Conservation (phyloP, 2,113 vertebrate genomes). For the Spea bombifrons region DNA sequence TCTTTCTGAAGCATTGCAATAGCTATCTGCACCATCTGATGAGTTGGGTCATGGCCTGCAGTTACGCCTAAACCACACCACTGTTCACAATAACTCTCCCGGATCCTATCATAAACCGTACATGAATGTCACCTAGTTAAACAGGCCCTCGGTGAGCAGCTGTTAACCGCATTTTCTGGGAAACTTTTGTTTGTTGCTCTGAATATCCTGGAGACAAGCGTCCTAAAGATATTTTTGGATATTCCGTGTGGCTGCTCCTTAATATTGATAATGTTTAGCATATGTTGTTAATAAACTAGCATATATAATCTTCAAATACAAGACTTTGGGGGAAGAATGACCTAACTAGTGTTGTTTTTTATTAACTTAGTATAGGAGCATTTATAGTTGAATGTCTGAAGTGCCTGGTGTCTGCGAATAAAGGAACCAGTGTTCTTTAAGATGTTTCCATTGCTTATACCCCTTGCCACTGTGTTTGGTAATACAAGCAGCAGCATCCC, state of each 20-base stretch:
- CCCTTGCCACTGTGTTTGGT: too few relatives aligned
- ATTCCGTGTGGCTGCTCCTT: not conserved
- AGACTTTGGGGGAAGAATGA: too few relatives aligned
- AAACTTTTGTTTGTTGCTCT: not conserved
- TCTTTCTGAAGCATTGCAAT: not conserved
- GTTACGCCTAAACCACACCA: conserved; percentile 13
- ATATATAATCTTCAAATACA: too few relatives aligned
- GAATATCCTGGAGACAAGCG: not conserved
- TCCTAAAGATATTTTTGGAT: not conserved
- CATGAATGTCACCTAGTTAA: conserved; percentile 3
- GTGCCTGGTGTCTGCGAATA: too few relatives aligned
- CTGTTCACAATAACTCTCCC: not conserved
- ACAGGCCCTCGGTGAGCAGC: conserved; percentile 19
- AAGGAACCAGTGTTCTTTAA: too few relatives aligned
- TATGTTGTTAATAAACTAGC: too few relatives aligned
- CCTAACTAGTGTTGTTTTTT: too few relatives aligned
- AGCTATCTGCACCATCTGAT: not conserved
- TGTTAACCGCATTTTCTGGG: conserved; percentile 14
- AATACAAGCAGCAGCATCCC: too few relatives aligned
- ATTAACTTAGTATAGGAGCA: too few relatives aligned
- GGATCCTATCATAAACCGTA: conserved; percentile 18
- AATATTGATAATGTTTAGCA: too few relatives aligned
- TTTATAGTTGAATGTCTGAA: too few relatives aligned
- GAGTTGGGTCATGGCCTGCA: not conserved
- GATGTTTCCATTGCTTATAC: too few relatives aligned